These are phyloP conservation scores for Pteropus alecto DNA, from an alignment of 2,113 vertebrate genomes.

Conservation along the genomic window DNA sequence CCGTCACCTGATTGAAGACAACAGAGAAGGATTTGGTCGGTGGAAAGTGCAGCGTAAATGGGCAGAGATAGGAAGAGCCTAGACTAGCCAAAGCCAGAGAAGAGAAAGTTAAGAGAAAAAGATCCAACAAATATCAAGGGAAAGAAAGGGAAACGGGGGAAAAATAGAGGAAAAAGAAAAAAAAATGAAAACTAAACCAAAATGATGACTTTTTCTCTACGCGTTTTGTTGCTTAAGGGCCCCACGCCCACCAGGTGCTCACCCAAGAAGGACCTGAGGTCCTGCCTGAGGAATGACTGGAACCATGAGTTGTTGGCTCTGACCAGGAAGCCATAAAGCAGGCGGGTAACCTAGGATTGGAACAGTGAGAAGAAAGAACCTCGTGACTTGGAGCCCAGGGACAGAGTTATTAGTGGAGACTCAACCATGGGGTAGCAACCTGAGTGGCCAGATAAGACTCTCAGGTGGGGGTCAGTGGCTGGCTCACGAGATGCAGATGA, in stretches of 20 bases:
- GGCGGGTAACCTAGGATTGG: conserved; percentile 85
- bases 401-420: background rate
- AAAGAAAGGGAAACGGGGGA: background rate
- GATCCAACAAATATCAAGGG: background rate
- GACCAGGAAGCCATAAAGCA: conserved; percentile 93
- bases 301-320: conserved; percentile 95
- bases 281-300: conserved; percentile 86
- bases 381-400: background rate
- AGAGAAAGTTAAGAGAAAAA: background rate
- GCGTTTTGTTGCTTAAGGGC: background rate
- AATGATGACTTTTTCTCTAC: background rate
- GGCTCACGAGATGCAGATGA: background rate
- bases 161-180: background rate
- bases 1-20: conserved; percentile 76
- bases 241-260: conserved; percentile 61
- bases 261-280: conserved; percentile 83
- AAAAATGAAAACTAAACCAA: background rate
- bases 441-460: background rate
- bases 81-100: background rate
- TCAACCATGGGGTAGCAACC: background rate
- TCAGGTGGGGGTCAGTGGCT: background rate
- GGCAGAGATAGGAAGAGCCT: background rate
- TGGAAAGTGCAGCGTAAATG: background rate
- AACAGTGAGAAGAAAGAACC: background rate
- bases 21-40: background rate